Evolutionary conservation across 2,888 invertebrate genomes (phyloP), one percentile per base, ranked within the genome.

Genomic region (Nebria salina): DNA sequence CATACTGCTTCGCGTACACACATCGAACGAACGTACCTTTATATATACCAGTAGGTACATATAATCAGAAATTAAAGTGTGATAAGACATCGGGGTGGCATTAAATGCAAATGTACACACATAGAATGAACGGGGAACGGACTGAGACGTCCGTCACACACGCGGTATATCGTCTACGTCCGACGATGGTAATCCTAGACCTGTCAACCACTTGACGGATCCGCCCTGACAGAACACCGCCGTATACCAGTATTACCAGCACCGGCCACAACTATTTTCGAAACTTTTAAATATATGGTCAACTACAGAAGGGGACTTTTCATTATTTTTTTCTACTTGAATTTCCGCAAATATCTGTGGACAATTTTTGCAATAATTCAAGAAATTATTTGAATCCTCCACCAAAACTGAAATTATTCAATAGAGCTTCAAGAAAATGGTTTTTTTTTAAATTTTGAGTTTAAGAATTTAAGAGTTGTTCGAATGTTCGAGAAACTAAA

Each of bases 161-260:
- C 66, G 25, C 25, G 66, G 66, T 9, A 34, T 34, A 66, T 25
- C 66, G 70, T 70, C 70, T 70, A 25, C 70, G 54, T 54, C 54
- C 54, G 25, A 34, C 34, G 72, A 64, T 64, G 64, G 54, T 77
- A 77, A 77, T 77, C 77, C 77, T 77, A 77, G 77, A 26, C 72
- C 77, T 77, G 77, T 77, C 77, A 77, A 65, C 65, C 34, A 41
- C 15, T 54, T 65, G 65, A 77, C 77, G 72, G 64, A n/a, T 43
- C 25, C 65, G 13, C 65, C 41, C 77, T 77, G 77, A 77, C 77
- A 68, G 68, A 9, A 9, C 68, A 68, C 68, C 9, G 68, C 25
- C 68, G 15, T 34, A 70, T 70, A 26, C 25, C 26, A 70, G 25
- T 70, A 70, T 26, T 26, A 70, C 20, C 20, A 11, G 20, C 70